phyloP scores from a whole-genome alignment of 2,113 vertebrate genomes.

The Sinosuthora webbiana region DNA sequence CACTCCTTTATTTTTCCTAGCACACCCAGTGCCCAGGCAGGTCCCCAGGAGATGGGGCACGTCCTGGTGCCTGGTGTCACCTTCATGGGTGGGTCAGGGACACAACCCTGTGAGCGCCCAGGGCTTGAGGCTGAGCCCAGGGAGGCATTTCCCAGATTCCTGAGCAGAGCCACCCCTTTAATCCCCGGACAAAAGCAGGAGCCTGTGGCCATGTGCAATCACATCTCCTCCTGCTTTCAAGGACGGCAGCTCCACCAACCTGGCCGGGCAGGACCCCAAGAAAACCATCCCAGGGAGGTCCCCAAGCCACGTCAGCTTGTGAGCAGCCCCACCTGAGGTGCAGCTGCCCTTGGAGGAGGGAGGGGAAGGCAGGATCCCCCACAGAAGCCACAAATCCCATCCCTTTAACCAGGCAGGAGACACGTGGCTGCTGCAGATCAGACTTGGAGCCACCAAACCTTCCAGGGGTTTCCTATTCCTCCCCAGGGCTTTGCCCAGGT shows the following conservation, averaged over 20 bases:
- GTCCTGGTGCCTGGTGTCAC: background rate
- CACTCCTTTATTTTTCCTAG: background rate
- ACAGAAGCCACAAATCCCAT: accelerated
- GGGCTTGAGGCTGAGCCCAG: background rate
- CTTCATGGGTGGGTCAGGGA: background rate
- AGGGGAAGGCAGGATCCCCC: background rate
- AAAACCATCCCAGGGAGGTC: background rate
- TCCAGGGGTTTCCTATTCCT: background rate
- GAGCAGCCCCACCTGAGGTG: background rate
- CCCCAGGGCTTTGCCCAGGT: accelerated
- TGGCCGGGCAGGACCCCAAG: background rate
- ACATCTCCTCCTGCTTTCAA: background rate
- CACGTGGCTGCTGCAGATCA: background rate
- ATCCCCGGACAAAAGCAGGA: background rate
- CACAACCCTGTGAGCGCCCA: background rate
- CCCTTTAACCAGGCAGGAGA: background rate
- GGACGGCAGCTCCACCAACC: background rate
- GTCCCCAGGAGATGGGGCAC: background rate
- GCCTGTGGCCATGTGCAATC: accelerated
- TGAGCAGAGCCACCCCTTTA: background rate
- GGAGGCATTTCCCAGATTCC: background rate
- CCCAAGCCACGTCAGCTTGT: accelerated
- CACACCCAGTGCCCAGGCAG: background rate
- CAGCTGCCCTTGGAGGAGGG: background rate
- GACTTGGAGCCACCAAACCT: accelerated